Evolutionary conservation across 2,888 invertebrate genomes (phyloP).

Genomic region (Serrognathus titanus): DNA sequence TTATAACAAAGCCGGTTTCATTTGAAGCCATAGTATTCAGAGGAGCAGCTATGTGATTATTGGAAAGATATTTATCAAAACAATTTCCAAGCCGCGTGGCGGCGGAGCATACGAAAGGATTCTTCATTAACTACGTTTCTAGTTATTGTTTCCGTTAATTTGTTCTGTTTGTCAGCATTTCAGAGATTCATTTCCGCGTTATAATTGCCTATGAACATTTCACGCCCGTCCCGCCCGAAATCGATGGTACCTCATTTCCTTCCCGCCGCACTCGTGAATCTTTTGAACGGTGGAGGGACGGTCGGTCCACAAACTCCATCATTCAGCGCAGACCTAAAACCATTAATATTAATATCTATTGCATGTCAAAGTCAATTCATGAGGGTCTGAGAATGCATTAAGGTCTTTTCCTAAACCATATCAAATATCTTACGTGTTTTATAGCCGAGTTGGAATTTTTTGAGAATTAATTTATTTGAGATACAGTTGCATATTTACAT

Average conservation of each 20-base stretch:
- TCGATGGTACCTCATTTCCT: conserved; percentile 17
- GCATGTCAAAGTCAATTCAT: conserved; percentile 21
- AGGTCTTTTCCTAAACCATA: conserved; percentile 10
- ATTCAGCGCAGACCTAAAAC: conserved; percentile 21
- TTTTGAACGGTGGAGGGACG: conserved; percentile 19
- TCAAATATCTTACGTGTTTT: conserved; percentile 11
- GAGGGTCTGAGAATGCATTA: conserved; percentile 15
- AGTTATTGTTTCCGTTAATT: conserved; percentile 33
- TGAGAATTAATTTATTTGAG: no score
- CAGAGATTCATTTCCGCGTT: conserved; percentile 31
- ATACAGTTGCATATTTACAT: no score
- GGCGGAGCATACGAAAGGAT: conserved; percentile 11
- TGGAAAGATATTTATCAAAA: neutral
- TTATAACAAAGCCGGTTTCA: no score
- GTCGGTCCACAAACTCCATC: conserved; percentile 16
- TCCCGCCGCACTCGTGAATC: conserved; percentile 8
- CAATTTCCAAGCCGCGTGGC: neutral
- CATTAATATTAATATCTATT: conserved; percentile 29
- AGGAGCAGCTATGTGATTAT: neutral
- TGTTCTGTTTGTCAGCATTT: conserved; percentile 30
- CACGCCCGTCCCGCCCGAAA: conserved; percentile 21
- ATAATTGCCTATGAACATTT: conserved; percentile 29
- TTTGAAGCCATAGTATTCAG: no score
- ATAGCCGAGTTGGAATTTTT: no score
- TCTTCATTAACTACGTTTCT: conserved; percentile 21